Base-by-base conservation (phyloP, 2,113 vertebrate species). In the Panthera leo region DNA sequence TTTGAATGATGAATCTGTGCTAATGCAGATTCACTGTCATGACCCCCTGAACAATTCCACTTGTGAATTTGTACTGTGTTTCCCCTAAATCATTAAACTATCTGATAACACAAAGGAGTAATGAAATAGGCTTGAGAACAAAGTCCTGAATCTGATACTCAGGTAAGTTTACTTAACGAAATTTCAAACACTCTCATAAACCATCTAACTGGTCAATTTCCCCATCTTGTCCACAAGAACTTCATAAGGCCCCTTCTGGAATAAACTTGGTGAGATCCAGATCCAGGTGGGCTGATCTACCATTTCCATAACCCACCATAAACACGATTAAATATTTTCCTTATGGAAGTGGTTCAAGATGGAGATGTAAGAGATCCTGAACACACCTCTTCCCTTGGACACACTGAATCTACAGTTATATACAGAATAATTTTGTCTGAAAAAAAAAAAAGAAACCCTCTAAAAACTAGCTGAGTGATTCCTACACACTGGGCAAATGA, bases 41-140 rank as follows among this genome's bases (percentile, higher is more conserved):
- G 0, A 55, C 9, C 36, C 3, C 1, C 6, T 21, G 16, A 15
- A 36, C 36, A 34, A n/a, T 58, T 55, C 7, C 9, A 91, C 0
- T 42, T 25, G 68, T 76, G 21, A 61, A 80, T 55, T 76, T 29
- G 53, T n/a, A n/a, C 45, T 67, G 5, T 67, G 4, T 80, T 80
- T 90, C 23, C 48, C 11, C 19, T 31, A 36, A 67, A 16, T 4
- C 19, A 10, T 3, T 15, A 58, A 88, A 73, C 0, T 48, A 5
- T 9, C 15, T 31, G 14, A 15, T 63, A 31, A 63, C 34, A 75
- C 0, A 79, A 18, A 71, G 45, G 3, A 93, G 7, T 34, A 68
- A 83, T 19, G 58, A 31, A 39, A 3, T 3, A 73, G 36, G 7
- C 1, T 15, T 51, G 3, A 90, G n/a, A 85, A 83, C 2, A 75